Evolutionary conservation across 2,797 vertebrate species (phyloP).

Genomic region (Moxostoma hubbsi): DNA sequence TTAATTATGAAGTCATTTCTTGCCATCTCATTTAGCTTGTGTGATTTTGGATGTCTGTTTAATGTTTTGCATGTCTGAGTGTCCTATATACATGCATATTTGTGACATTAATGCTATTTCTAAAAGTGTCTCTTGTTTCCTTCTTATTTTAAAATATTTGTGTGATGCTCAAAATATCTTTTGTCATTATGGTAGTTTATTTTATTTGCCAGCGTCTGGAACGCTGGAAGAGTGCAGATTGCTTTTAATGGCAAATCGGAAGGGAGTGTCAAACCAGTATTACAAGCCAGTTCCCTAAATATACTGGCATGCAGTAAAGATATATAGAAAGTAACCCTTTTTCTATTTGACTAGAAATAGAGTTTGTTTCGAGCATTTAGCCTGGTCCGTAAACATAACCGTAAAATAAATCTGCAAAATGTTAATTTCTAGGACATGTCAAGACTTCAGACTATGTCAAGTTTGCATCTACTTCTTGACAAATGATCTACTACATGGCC

Average conservation of each 20-base stretch:
- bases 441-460: conserved; percentile 53
- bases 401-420: conserved; percentile 34
- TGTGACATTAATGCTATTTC: conserved; percentile 18
- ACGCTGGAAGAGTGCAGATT: conserved; percentile 64
- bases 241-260: too few species aligned
- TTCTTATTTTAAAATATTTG: conserved; percentile 62
- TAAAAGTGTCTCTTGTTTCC: conserved; percentile 66
- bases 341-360: too few species aligned
- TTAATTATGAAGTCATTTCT: conserved; percentile 28
- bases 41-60: not conserved
- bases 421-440: conserved; percentile 51
- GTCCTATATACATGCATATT: not conserved
- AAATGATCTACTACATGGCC: conserved; percentile 54
- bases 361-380: too few species aligned
- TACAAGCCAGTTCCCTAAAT: too few species aligned
- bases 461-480: conserved; percentile 56
- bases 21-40: conserved; percentile 19
- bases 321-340: too few species aligned
- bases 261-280: too few species aligned
- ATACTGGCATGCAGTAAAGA: too few species aligned
- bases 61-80: conserved; percentile 22
- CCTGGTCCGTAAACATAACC: not conserved
- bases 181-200: not conserved
- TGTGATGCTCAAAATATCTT: not conserved
- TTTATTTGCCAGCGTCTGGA: conserved; percentile 63